Conservation (phyloP, 1,140 invertebrate species). For the Venturia canescens region DNA sequence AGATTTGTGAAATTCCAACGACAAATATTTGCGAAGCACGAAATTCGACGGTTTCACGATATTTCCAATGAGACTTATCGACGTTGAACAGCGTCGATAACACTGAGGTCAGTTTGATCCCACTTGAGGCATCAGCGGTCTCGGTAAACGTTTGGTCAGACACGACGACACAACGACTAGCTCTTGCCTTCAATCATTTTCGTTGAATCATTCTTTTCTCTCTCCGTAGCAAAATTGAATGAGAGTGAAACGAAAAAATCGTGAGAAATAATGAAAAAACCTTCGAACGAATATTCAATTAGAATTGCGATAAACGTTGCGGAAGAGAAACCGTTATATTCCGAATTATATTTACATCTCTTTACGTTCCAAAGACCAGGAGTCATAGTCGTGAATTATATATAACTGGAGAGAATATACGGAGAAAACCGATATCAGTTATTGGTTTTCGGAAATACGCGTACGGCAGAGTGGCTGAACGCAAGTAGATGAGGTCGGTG, state of each 20-base stretch:
- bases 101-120: too few relatives aligned
- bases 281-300: too few relatives aligned
- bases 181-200: too few relatives aligned
- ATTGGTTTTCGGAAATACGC: background rate
- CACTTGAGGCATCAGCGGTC: background rate
- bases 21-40: background rate
- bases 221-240: too few relatives aligned
- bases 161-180: background rate
- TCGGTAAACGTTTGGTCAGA: background rate
- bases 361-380: too few relatives aligned
- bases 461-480: background rate
- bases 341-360: too few relatives aligned
- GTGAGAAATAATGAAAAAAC: too few relatives aligned
- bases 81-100: too few relatives aligned
- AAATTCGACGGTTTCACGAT: background rate
- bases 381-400: background rate
- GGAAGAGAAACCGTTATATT: too few relatives aligned
- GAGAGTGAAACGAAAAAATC: too few relatives aligned
- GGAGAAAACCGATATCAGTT: background rate
- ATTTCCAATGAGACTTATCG: too few relatives aligned
- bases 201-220: background rate
- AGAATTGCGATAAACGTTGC: too few relatives aligned
- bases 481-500: constrained; percentile 12
- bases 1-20: background rate
- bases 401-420: background rate